A percentile compares a stretch with the other conserved stretches of the same genome.
Conservation (phyloP, 1,140 invertebrate genomes). For the Potamilus streckersoni region DNA sequence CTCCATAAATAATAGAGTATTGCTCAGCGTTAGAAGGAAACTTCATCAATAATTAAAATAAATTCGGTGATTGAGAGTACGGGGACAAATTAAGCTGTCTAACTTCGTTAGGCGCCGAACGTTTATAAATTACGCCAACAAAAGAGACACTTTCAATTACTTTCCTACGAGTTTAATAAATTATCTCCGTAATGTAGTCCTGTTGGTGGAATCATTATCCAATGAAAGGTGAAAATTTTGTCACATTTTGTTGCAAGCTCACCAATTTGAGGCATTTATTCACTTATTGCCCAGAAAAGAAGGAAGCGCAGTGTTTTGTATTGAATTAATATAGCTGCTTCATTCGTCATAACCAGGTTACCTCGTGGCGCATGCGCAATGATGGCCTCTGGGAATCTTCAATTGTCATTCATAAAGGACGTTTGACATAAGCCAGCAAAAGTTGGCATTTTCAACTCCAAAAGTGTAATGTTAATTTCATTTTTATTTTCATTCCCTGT, state of each 20-base stretch:
- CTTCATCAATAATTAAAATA: conserved; percentile 52
- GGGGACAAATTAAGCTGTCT: conserved; percentile 50
- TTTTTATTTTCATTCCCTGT: too few species aligned
- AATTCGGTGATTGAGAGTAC: conserved; percentile 50
- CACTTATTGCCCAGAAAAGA: conserved; percentile 43
- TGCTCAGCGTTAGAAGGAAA: conserved; percentile 17
- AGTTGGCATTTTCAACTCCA: too few species aligned
- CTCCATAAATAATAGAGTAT: conserved; percentile 23
- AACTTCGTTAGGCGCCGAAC: conserved; percentile 43
- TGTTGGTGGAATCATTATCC: conserved; percentile 50
- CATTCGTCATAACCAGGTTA: conserved; percentile 25
- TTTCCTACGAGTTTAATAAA: conserved; percentile 56
- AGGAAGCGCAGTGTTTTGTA: conserved; percentile 53
- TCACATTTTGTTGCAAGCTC: conserved; percentile 53
- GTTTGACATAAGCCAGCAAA: too few species aligned
- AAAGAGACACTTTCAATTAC: conserved; percentile 60
- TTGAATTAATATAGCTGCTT: conserved; percentile 52
- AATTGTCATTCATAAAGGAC: conserved; percentile 31
- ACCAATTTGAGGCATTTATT: conserved; percentile 57
- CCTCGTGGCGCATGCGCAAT: conserved; percentile 24
- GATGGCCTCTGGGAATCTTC: conserved; percentile 43
- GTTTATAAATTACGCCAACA: conserved; percentile 53
- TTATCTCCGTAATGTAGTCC: conserved; percentile 50
- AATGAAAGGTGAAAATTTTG: conserved; percentile 54
- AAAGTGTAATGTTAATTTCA: too few species aligned